These are phyloP conservation scores for Ellobius talpinus DNA, from an alignment of 2,113 vertebrate species.

Conservation along the genomic window DNA sequence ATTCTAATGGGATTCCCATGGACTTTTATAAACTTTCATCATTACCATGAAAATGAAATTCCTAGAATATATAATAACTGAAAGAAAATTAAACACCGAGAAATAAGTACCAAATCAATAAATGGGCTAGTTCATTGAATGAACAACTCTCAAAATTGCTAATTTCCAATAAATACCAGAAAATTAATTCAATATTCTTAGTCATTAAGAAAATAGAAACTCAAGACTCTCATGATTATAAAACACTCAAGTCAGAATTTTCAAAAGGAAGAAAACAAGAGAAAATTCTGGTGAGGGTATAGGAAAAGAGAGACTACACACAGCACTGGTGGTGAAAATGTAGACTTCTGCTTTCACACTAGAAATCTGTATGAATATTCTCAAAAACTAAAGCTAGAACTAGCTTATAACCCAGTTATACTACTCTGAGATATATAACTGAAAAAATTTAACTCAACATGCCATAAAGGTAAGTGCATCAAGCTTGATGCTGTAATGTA, in stretches of 20 bases:
- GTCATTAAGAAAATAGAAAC: neutral
- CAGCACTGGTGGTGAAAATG: neutral
- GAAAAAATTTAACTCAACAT: no score
- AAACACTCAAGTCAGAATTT: neutral
- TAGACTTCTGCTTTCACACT: no score
- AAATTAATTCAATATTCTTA: no score
- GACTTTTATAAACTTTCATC: neutral
- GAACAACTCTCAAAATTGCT: neutral
- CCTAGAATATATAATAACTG: neutral
- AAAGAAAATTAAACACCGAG: neutral
- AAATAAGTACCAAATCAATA: neutral
- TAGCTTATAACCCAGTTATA: neutral
- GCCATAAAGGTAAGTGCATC: no score
- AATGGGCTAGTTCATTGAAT: neutral
- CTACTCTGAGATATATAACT: no score
- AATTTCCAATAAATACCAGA: no score
- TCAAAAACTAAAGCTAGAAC: neutral
- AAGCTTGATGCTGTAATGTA: no score
- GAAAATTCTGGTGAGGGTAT: neutral
- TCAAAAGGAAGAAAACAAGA: no score
- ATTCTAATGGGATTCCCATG: accelerated
- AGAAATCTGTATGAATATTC: neutral
- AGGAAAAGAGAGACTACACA: no score
- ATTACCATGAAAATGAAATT: neutral
- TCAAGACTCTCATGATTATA: neutral